Conservation (phyloP, 2,797 vertebrate genomes). For the Coregonus suidteri region DNA sequence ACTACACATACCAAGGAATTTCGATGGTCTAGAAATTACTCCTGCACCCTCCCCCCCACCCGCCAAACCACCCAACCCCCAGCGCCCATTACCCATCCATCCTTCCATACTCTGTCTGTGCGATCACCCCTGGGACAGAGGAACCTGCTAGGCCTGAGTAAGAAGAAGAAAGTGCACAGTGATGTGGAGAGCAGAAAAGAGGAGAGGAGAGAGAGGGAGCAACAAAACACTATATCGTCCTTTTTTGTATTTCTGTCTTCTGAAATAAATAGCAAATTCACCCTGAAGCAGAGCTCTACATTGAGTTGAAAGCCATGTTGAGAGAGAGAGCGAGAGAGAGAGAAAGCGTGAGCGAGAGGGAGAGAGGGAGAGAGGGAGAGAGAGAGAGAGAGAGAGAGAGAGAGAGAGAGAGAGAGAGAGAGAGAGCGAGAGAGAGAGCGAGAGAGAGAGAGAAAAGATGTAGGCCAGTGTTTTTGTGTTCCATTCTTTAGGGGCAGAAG, state of each 20-base stretch:
- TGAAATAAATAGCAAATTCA: constrained; percentile 70
- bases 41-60: neutral
- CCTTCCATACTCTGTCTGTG: constrained; percentile 20
- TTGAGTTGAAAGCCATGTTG: constrained; percentile 60
- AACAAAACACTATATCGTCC: constrained; percentile 55
- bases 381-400: constrained; percentile 9
- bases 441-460: constrained; percentile 51
- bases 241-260: constrained; percentile 61
- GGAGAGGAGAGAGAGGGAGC: neutral
- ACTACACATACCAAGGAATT: constrained; percentile 30
- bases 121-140: constrained; percentile 55
- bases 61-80: constrained; percentile 33
- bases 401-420: neutral
- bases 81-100: constrained; percentile 45
- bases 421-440: constrained; percentile 11
- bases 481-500: constrained; percentile 45
- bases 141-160: constrained; percentile 43
- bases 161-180: constrained; percentile 56
- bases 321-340: constrained; percentile 36
- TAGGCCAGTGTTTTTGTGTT: constrained; percentile 62
- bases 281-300: constrained; percentile 68
- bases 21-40: constrained; percentile 47
- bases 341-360: neutral
- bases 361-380: constrained; percentile 11
- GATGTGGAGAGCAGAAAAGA: constrained; percentile 51